These are phyloP conservation scores for Phyllotreta striolata DNA, from an alignment of 2,888 invertebrate genomes.

Conservation along the genomic window DNA sequence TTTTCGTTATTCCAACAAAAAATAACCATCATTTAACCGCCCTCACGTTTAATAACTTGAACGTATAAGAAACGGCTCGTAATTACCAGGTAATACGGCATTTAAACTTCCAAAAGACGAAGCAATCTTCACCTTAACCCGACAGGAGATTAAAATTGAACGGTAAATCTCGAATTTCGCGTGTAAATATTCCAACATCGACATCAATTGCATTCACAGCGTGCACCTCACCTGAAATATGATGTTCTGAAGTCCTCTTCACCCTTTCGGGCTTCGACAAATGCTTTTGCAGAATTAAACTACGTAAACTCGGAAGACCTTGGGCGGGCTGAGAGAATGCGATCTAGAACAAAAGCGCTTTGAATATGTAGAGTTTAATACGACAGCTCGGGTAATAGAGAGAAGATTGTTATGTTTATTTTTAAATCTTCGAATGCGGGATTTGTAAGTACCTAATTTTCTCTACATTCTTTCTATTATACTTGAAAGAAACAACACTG, in stretches of 20 bases:
- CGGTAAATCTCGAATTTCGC: not conserved
- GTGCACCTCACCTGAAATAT: constrained; percentile 49
- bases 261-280: constrained; percentile 33
- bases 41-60: no score
- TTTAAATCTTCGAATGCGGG: no score
- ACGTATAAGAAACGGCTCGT: not conserved
- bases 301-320: constrained; percentile 18
- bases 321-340: constrained; percentile 5
- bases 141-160: constrained; percentile 9
- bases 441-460: no score
- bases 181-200: not conserved
- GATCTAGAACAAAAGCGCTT: constrained; percentile 24
- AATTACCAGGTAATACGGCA: not conserved
- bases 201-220: no score
- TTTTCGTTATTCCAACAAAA: not conserved
- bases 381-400: no score
- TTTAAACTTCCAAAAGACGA: not conserved
- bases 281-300: constrained; percentile 31
- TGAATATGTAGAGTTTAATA: not conserved
- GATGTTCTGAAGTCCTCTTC: constrained; percentile 49
- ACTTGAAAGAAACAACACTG: no score
- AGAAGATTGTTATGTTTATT: no score
- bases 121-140: constrained; percentile 11
- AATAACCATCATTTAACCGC: no score
- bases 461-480: no score